A percentile compares a stretch with the other conserved stretches of the same genome.
phyloP scores from a whole-genome alignment of 1,140 invertebrate genomes.

The Sitophilus oryzae region DNA sequence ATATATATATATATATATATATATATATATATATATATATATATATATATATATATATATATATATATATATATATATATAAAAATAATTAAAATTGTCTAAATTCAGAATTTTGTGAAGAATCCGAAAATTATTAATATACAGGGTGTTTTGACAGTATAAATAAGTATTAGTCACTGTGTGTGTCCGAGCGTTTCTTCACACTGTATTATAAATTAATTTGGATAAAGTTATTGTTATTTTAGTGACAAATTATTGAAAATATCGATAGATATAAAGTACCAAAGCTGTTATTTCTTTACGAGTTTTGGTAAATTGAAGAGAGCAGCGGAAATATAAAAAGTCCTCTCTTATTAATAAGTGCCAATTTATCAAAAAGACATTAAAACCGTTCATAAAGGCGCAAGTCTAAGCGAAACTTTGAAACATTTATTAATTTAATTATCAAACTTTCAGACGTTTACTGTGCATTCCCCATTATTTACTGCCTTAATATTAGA shows the following conservation, averaged over 20 bases:
- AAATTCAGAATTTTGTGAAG: no score
- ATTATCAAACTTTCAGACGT: conserved; percentile 39
- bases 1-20: conserved; percentile 1
- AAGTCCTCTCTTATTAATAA: conserved; percentile 40
- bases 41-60: conserved; percentile 5
- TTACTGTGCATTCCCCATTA: conserved; percentile 27
- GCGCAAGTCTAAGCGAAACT: conserved; percentile 33
- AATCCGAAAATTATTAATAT: no score
- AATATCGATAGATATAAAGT: no score
- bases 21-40: conserved; percentile 5
- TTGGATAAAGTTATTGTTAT: no score
- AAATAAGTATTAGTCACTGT: no score
- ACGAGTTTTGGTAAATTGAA: no score
- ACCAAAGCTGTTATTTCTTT: no score
- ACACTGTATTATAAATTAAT: no score
- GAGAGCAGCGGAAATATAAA: no score
- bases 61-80: conserved; percentile 4
- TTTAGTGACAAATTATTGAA: no score
- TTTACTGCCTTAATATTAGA: conserved; percentile 26
- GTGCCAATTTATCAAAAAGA: conserved; percentile 42
- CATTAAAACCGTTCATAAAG: conserved; percentile 35
- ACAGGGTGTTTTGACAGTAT: no score
- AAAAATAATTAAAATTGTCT: not conserved
- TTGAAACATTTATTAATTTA: conserved; percentile 41
- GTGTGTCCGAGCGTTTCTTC: no score